These are phyloP conservation scores for Hypotaenidia philippensis DNA, from an alignment of 2,797 vertebrate species.

Conservation along the genomic window DNA sequence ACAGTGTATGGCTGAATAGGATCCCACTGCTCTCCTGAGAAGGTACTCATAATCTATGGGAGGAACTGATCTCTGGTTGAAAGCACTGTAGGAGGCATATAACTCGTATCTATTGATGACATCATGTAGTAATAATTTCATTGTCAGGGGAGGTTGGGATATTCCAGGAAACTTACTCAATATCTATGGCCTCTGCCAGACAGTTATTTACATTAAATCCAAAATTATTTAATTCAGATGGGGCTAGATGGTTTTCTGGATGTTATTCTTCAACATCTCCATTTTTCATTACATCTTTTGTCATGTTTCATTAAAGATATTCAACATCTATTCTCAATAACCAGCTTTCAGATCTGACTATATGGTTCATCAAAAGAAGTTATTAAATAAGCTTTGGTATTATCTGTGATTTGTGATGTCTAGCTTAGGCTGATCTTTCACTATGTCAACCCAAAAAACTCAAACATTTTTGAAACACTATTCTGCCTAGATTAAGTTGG, in stretches of 20 bases:
- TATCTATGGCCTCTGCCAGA: background rate
- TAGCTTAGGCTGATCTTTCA: background rate
- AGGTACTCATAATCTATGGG: background rate
- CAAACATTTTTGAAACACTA: background rate
- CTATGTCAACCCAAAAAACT: background rate
- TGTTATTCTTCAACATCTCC: background rate
- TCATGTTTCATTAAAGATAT: background rate
- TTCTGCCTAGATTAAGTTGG: background rate
- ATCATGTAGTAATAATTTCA: background rate
- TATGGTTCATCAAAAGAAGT: background rate
- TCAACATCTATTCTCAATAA: background rate
- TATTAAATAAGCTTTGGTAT: background rate
- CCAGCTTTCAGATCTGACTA: background rate
- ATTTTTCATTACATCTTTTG: background rate
- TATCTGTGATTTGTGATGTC: background rate
- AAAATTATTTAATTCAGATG: background rate
- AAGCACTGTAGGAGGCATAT: background rate
- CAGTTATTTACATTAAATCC: background rate
- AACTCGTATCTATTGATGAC: background rate
- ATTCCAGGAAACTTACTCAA: background rate
- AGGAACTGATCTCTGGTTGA: background rate
- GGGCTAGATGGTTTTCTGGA: background rate
- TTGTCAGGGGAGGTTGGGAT: background rate
- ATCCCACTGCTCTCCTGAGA: background rate
- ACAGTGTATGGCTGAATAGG: rapidly evolving